Evolutionary conservation across 2,113 vertebrate genomes (phyloP), one percentile per base, ranked within the genome.

Genomic region (human (Homo sapiens)): DNA sequence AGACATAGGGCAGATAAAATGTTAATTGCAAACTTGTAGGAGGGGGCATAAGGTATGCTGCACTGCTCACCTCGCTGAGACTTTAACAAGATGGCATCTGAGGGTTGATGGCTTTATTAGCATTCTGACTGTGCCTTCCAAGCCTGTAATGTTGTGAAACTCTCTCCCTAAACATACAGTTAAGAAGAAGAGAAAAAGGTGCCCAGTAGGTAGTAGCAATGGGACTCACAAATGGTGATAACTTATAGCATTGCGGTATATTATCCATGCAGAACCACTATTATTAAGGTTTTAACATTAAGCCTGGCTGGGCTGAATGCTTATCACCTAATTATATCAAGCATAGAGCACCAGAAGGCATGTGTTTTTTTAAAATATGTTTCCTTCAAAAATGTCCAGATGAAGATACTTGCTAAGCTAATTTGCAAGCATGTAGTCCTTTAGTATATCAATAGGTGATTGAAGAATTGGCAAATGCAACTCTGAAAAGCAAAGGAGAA

Each of bases 1-100:
- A 97, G 59, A 96, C 89, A 81, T 0, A 93, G 97, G 90, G 72
- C 94, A 97, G 86, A 95, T 89, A 93, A 98, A 96, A 97, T 1
- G 35, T 96, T 98, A 97, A 97, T 91, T 98, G 97, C 96, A 93
- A 80, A 96, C 64, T 76, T 89, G 59, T 17, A 5, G 59, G 75
- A 95, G 94, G 94, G 80, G 61, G 73, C 0, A 0, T 72, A 90
- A 57, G 43, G 85, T 61, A 66, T 9, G 43, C 68, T 59, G 83
- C 50, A 12, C 68, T 59, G 86, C 80, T 93, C 91, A 88, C 27
- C 92, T 96, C 27, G 76, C 11, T 3, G 48, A 50, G 85, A 25
- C 92, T 55, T 78, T 2, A 48, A 10, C 23, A 76, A 90, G 76
- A 1, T 0, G 3, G 50, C 35, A 3, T 45, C 43, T 85, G 72